Conservation (phyloP, 2,888 invertebrate species). For the Heteromyza rotundicornis region DNA sequence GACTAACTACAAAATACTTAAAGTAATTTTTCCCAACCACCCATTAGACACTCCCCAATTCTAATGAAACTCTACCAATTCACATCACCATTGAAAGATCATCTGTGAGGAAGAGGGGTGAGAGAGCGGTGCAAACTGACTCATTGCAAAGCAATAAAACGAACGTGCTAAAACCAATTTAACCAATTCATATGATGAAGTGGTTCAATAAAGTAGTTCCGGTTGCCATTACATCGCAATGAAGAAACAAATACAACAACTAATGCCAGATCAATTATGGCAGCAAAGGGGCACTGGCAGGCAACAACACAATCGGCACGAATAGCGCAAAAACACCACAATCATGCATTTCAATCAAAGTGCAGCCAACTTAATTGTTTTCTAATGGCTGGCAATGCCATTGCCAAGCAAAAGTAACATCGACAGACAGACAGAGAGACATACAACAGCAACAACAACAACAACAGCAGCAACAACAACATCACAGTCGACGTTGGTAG, state of each 20-base stretch:
- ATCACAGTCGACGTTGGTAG: constrained; percentile 13
- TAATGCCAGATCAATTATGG: constrained; percentile 24
- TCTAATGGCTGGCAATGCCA: constrained; percentile 34
- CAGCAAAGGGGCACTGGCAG: constrained; percentile 10
- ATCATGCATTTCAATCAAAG: constrained; percentile 34
- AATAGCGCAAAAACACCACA: constrained; percentile 11
- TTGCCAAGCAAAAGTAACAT: constrained; percentile 27
- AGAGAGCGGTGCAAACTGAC: neutral
- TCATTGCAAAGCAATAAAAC: neutral
- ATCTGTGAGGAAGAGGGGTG: too few species aligned
- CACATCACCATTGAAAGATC: too few species aligned
- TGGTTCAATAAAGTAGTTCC: constrained; percentile 2
- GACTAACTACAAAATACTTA: too few species aligned
- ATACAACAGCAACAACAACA: constrained; percentile 1
- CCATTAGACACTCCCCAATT: too few species aligned
- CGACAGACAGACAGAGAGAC: constrained; percentile 17
- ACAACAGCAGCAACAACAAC: constrained; percentile 15
- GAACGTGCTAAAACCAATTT: constrained; percentile 12
- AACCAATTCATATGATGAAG: neutral
- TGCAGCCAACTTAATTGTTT: constrained; percentile 36
- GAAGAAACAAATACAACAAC: too few species aligned
- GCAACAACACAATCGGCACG: constrained; percentile 4
- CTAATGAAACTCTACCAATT: too few species aligned
- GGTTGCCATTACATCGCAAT: constrained; percentile 8
- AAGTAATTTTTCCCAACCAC: too few species aligned